A percentile compares a stretch with the other conserved stretches of the same genome.
Evolutionary conservation across 2,888 invertebrate genomes (phyloP).

Genomic region (Gymnoscelis rufifasciata): DNA sequence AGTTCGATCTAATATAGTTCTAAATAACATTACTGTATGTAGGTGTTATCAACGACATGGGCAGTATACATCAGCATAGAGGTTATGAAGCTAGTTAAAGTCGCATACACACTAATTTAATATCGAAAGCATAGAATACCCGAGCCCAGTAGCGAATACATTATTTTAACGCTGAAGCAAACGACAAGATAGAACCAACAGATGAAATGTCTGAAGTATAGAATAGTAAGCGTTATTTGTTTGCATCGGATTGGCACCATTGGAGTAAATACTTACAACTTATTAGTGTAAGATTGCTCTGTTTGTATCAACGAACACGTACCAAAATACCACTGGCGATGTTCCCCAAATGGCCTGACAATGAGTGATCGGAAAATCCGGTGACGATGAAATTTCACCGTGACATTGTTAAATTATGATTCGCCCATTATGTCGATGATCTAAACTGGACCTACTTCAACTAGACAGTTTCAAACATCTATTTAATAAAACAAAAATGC

Average conservation of each 20-base stretch:
- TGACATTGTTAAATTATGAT: slow-evolving; percentile 33
- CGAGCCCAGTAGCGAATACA: slow-evolving; percentile 77
- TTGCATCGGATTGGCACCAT: slow-evolving; percentile 64
- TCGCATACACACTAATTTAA: slow-evolving; percentile 78
- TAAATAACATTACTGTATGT: slow-evolving; percentile 67
- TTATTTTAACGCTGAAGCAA: slow-evolving; percentile 76
- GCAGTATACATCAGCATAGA: slow-evolving; percentile 75
- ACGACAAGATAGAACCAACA: slow-evolving; percentile 74
- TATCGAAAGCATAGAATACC: slow-evolving; percentile 79
- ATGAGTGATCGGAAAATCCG: slow-evolving; percentile 48
- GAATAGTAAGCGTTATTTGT: slow-evolving; percentile 68
- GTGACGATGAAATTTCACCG: slow-evolving; percentile 32
- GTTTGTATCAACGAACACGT: slow-evolving; percentile 49
- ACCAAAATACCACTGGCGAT: slow-evolving; percentile 55
- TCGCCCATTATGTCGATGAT: slow-evolving; percentile 49
- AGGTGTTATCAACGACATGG: slow-evolving; percentile 72
- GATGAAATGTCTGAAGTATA: slow-evolving; percentile 69
- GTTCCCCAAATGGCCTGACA: slow-evolving; percentile 62
- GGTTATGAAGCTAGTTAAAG: slow-evolving; percentile 75
- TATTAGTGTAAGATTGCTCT: slow-evolving; percentile 62
- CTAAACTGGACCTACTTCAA: slow-evolving; percentile 65
- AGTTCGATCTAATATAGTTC: slow-evolving; percentile 67
- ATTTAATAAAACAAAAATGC: slow-evolving; percentile 53
- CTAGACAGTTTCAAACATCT: slow-evolving; percentile 61
- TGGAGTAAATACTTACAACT: slow-evolving; percentile 74